Base-by-base conservation (phyloP, 1,140 invertebrate species). In the Bombus pascuorum region DNA sequence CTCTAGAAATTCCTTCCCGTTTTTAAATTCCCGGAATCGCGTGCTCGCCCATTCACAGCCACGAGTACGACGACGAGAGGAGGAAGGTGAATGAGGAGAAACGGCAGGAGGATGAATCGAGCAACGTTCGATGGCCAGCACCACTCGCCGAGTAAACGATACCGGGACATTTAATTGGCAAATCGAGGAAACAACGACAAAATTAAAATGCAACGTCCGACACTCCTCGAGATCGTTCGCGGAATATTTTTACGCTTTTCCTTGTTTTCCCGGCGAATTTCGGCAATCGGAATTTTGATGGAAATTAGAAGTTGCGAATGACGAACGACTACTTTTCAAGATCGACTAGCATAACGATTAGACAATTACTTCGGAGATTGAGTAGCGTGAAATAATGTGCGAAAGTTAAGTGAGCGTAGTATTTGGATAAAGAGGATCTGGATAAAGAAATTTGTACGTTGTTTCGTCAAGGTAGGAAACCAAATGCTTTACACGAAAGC, bases 1-100 rank as follows among this genome's bases (percentile, higher is more conserved):
- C 87, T 85, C 85, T 68, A 89, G 66, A 85, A 92, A 92, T 92
- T 90, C 91, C 90, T 90, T 91, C 81, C 91, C 87, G 91, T 92
- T 92, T 92, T 91, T 91, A 90, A 89, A 90, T 92, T 92, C 92
- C 84, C 73, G 87, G 92, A 92, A 92, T 92, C 89, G 73, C 72
- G 62, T 76, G 90, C 62, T 81, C 86, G 89, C 88, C 84, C 89
- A 91, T 92, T 92, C 92, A 92, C 89, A 73, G 77, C 72, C 85
- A 57, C 47, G 74, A 25, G 34, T 34, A 8, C 42, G 72, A 4
- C 59, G 59, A 34, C 74, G 62, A 82, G 62, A 74, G 68, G 73
- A 62, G 32, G 66, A 37, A 76, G 53, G 6, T 0, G 68, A 25
- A 32, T 34, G 44, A 34, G 32, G 72, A 78, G 57, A 74, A 68